Percentiles rank a stretch among this genome's conserved stretches.
Conservation (phyloP, 1,140 invertebrate genomes). For the Pseudoatta argentina region DNA sequence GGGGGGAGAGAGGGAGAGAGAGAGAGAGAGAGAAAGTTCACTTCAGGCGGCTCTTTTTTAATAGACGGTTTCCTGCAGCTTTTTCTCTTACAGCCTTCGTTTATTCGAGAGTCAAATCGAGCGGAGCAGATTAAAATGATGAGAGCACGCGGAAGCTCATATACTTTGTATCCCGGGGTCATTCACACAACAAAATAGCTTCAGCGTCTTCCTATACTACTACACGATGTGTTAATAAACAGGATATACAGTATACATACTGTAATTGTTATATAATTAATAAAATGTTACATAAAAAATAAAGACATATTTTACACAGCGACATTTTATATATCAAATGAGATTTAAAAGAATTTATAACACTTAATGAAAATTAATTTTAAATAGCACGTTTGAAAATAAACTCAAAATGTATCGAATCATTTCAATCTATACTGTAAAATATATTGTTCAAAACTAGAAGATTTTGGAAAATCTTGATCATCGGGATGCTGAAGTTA, state of each 20-base stretch:
- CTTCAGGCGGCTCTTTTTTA: constrained; percentile 44
- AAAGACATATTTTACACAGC: background rate
- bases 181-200: constrained; percentile 41
- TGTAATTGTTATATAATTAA: background rate
- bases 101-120: constrained; percentile 58
- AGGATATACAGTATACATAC: background rate
- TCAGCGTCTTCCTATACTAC: background rate
- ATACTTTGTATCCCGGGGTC: constrained; percentile 40
- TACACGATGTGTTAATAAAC: background rate
- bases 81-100: constrained; percentile 55
- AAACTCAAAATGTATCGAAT: background rate
- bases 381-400: background rate
- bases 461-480: background rate
- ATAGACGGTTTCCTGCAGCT: constrained; percentile 56
- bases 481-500: too few species aligned
- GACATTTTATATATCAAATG: background rate
- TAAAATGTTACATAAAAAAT: background rate
- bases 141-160: constrained; percentile 51
- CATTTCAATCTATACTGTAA: background rate
- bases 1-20: too few species aligned
- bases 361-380: background rate
- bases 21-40: background rate
- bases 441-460: background rate
- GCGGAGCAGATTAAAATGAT: constrained; percentile 59
- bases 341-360: background rate